phyloP scores from a whole-genome alignment of 2,888 invertebrate genomes.

The Drosophila yooni region DNA sequence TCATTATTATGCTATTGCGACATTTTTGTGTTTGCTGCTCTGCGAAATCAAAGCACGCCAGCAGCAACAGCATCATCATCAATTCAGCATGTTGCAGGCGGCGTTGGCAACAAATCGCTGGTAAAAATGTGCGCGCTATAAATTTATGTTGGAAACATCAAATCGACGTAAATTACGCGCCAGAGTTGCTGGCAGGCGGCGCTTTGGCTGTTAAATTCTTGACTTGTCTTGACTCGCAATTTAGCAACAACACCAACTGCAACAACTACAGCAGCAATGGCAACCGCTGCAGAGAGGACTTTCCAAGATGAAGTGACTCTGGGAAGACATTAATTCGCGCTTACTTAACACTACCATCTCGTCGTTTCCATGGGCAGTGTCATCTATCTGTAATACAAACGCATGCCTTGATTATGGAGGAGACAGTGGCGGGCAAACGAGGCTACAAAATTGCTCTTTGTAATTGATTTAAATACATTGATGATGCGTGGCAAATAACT shows the following conservation, averaged over 20 bases:
- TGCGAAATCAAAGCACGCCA: slow-evolving; percentile 71
- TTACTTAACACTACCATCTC: slow-evolving; percentile 73
- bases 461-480: slow-evolving; percentile 83
- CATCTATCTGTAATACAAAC: slow-evolving; percentile 75
- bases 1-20: slow-evolving; percentile 77
- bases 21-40: slow-evolving; percentile 75
- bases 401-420: slow-evolving; percentile 67
- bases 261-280: slow-evolving; percentile 37
- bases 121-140: slow-evolving; percentile 77
- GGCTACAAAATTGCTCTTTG: slow-evolving; percentile 77
- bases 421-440: slow-evolving; percentile 12
- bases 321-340: slow-evolving; percentile 79
- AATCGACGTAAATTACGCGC: slow-evolving; percentile 80
- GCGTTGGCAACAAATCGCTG: slow-evolving; percentile 73
- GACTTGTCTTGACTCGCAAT: slow-evolving; percentile 62
- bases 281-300: slow-evolving; percentile 53
- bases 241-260: slow-evolving; percentile 51
- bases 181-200: slow-evolving; percentile 62
- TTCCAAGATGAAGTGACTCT: slow-evolving; percentile 74
- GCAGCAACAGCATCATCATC: slow-evolving; percentile 62
- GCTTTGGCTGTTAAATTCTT: slow-evolving; percentile 79
- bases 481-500: slow-evolving; percentile 82
- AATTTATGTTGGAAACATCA: slow-evolving; percentile 79
- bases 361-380: slow-evolving; percentile 42
- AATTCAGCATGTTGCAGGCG: slow-evolving; percentile 62